phyloP scores from a whole-genome alignment of 2,113 vertebrate genomes.

The Saguinus midas region DNA sequence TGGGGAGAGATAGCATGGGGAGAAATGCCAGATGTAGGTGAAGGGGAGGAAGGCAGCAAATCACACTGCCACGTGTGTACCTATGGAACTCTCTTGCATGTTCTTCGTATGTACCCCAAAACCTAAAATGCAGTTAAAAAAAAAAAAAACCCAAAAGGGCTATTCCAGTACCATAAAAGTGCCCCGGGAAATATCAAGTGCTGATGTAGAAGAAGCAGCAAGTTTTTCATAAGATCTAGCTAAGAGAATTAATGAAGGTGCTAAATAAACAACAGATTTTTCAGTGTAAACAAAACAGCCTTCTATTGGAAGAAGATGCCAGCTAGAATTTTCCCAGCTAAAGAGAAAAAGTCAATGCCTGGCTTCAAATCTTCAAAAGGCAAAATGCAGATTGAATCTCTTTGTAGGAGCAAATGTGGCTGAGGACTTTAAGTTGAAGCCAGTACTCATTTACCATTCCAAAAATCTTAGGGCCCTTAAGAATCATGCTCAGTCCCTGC shows the following conservation, averaged over 20 bases:
- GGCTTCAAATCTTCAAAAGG: background rate
- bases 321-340: background rate
- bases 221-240: background rate
- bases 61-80: too few relatives aligned
- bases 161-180: background rate
- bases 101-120: too few relatives aligned
- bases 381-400: background rate
- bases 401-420: background rate
- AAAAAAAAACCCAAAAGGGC: background rate
- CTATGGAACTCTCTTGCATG: too few relatives aligned
- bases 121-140: too few relatives aligned
- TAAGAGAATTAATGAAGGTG: background rate
- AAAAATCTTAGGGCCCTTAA: background rate
- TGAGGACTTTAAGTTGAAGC: background rate
- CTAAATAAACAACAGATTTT: background rate
- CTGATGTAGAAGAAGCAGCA: background rate
- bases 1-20: too few relatives aligned
- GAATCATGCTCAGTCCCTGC: background rate
- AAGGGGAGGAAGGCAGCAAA: too few relatives aligned
- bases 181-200: background rate
- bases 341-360: background rate
- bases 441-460: background rate
- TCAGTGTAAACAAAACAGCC: background rate
- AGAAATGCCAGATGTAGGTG: too few relatives aligned
- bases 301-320: background rate